Conservation (phyloP, 2,113 vertebrate genomes). For the Fregetta grallaria region DNA sequence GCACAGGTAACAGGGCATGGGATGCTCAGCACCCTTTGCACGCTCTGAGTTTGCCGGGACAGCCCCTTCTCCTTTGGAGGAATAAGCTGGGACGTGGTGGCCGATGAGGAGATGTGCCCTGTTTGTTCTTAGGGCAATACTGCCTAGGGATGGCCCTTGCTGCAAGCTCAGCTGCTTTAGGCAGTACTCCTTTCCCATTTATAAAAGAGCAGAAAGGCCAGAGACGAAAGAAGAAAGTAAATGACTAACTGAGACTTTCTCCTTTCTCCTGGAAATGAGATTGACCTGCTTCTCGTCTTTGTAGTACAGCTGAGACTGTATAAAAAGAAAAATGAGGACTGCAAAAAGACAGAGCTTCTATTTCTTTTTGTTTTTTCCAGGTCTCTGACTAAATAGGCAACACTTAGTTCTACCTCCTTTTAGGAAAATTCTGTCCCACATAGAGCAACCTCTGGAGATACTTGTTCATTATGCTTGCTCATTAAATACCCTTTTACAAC, state of each 20-base stretch:
- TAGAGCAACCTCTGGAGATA: background rate
- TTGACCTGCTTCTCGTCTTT: background rate
- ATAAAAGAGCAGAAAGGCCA: background rate
- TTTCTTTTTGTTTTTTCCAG: background rate
- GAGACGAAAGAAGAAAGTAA: background rate
- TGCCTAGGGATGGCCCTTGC: background rate
- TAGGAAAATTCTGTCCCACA: background rate
- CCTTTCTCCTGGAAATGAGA: background rate
- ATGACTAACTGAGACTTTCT: background rate
- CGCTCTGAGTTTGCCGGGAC: background rate
- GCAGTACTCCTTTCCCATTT: background rate
- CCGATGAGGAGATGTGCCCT: rapidly evolving
- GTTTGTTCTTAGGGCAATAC: background rate
- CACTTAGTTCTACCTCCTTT: background rate
- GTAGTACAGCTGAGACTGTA: background rate
- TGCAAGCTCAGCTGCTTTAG: background rate
- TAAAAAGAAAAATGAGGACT: background rate
- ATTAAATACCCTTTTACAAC: background rate
- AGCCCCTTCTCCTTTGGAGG: background rate
- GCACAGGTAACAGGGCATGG: background rate
- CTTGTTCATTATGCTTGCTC: background rate
- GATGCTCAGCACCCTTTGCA: background rate
- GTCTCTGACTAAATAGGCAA: background rate
- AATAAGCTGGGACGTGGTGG: background rate
- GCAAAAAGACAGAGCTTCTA: background rate